A percentile compares a stretch with the other conserved stretches of the same genome.
phyloP scores from a whole-genome alignment of 2,888 invertebrate species.

The Trachelus iudaicus region DNA sequence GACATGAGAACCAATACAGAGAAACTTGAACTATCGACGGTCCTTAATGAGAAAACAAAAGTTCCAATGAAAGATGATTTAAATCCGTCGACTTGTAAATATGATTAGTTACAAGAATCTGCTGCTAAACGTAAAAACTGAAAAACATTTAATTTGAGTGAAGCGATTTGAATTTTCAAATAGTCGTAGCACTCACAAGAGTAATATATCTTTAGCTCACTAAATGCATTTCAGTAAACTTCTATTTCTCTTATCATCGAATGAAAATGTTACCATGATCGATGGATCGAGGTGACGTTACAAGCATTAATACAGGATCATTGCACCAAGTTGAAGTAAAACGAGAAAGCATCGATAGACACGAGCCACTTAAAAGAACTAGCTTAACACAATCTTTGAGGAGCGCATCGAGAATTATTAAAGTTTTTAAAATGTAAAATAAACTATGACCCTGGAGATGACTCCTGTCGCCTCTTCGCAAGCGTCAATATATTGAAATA shows the following conservation, averaged over 20 bases:
- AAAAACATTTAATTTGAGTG: background rate
- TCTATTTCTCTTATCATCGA: background rate
- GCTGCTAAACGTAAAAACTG: background rate
- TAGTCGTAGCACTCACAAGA: background rate
- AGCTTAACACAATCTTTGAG: constrained; percentile 19
- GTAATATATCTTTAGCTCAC: background rate
- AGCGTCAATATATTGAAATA: background rate
- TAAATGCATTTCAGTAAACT: background rate
- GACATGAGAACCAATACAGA: background rate
- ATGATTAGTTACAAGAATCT: background rate
- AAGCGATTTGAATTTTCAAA: background rate
- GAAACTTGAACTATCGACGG: background rate
- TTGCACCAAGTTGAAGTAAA: background rate
- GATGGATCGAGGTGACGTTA: background rate
- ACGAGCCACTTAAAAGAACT: background rate
- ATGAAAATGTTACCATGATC: background rate
- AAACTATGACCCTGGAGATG: constrained; percentile 19
- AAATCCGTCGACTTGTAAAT: background rate
- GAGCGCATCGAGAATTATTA: constrained; percentile 29
- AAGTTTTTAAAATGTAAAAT: constrained; percentile 27
- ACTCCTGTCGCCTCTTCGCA: constrained; percentile 28
- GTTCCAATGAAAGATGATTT: background rate
- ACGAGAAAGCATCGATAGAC: background rate
- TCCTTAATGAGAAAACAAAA: background rate
- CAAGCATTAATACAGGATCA: background rate